Evolutionary conservation across 2,888 invertebrate species (phyloP), one percentile per base, ranked within the genome.

Genomic region (Dynastes grantii): DNA sequence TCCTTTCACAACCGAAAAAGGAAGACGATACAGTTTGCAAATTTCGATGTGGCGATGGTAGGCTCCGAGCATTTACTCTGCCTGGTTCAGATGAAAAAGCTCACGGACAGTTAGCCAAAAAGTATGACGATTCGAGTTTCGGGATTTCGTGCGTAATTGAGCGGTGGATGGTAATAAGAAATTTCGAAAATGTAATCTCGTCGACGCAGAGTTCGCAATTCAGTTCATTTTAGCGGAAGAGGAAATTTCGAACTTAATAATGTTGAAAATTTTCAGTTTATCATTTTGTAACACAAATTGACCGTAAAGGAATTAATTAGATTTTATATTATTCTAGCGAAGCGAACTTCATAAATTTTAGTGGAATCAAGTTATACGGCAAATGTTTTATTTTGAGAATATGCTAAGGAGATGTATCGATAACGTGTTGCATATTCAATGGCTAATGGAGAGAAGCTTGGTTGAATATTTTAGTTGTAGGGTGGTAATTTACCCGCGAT

Each of bases 1-100:
- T 65, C 40, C 65, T 16, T 4, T 40, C 16, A n/a, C 16, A 37
- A 37, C 40, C 16, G 40, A 65, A 65, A 32, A 37, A 22, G 65
- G 16, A 40, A 16, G 65, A 67, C 45, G 65, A 67, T 67, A 67
- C 65, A 67, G 40, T 67, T 67, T 67, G 45, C 65, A 67, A 67
- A 67, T 40, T 67, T 67, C 65, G 45, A 11, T 16, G 65, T 45
- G 65, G 40, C 37, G 22, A 58, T 58, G 55, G 22, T 45, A 27
- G 55, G 22, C 16, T 58, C 65, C 22, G n/a, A 1, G 16, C 45
- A 22, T 67, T 45, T 67, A 45, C 65, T 22, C 22, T 22, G 16
- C 2, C 37, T 8, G 22, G 40, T 45, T 45, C 2, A 45, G 22
- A 45, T 16, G 45, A 22, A 16, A 45, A 45, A 67, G 5, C 55